Conservation (phyloP, 2,113 vertebrate genomes). For the Nibea albiflora region DNA sequence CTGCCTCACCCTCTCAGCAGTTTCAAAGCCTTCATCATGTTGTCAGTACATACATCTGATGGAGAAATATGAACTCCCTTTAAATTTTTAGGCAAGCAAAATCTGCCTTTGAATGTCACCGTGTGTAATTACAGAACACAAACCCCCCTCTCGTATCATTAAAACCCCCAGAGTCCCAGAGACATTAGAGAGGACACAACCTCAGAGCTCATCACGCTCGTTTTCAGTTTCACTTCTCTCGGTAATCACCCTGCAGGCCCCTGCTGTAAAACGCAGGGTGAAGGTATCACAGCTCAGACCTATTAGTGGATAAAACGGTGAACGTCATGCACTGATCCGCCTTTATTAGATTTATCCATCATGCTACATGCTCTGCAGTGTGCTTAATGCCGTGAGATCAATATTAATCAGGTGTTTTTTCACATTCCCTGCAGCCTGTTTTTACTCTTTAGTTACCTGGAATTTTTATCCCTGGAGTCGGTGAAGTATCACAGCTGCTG, state of each 20-base stretch:
- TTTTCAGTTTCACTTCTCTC: background rate
- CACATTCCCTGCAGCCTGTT: background rate
- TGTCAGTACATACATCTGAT: too few relatives aligned
- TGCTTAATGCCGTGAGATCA: slow-evolving; percentile 2
- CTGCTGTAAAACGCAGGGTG: background rate
- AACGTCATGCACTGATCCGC: background rate
- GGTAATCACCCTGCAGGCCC: background rate
- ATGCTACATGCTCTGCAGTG: background rate
- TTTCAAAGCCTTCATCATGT: too few relatives aligned
- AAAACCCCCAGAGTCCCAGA: background rate
- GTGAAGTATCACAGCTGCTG: slow-evolving; percentile 4
- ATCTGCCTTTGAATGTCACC: background rate
- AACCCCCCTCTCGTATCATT: background rate
- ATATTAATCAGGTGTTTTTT: slow-evolving; percentile 1
- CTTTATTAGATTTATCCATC: background rate
- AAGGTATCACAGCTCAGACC: background rate
- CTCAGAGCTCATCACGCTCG: background rate
- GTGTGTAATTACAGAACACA: background rate
- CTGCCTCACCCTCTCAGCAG: too few relatives aligned
- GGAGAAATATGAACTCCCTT: too few relatives aligned
- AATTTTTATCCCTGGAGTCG: background rate
- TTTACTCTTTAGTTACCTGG: background rate
- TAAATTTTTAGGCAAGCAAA: too few relatives aligned
- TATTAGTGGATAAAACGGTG: background rate
- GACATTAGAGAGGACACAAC: background rate